These are phyloP conservation scores for Leptinotarsa texana DNA, from an alignment of 1,140 invertebrate genomes.

Conservation along the genomic window DNA sequence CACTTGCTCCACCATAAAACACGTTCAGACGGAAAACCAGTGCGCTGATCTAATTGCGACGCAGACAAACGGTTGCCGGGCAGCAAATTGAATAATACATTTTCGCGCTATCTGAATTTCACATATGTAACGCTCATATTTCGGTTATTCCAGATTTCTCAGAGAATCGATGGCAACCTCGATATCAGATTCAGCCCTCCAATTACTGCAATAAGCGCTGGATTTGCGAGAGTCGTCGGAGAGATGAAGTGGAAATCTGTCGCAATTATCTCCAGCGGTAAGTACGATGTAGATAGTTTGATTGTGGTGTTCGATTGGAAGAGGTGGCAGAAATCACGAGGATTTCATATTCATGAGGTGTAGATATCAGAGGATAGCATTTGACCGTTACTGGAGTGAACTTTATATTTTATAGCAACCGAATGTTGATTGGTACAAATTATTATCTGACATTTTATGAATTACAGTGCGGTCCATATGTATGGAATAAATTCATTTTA, in stretches of 20 bases:
- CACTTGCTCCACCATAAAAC: too few relatives aligned
- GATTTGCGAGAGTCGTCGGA: constrained; percentile 45
- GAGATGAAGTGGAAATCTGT: constrained; percentile 54
- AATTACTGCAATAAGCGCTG: constrained; percentile 43
- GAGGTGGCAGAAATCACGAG: background rate
- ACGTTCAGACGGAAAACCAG: too few relatives aligned
- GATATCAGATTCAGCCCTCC: constrained; percentile 36
- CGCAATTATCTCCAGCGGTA: constrained; percentile 51
- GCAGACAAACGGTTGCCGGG: too few relatives aligned
- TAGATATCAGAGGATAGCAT: too few relatives aligned
- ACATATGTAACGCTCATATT: background rate
- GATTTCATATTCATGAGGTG: background rate
- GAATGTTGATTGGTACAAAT: too few relatives aligned
- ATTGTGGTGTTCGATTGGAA: background rate
- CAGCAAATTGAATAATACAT: background rate
- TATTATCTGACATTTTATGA: too few relatives aligned
- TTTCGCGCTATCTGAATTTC: background rate
- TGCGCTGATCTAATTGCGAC: too few relatives aligned
- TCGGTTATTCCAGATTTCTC: constrained; percentile 14
- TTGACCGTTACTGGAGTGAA: too few relatives aligned
- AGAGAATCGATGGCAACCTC: constrained; percentile 6
- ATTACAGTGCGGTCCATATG: too few relatives aligned
- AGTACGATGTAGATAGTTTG: constrained; percentile 35
- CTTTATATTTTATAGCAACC: too few relatives aligned
- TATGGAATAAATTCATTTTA: too few relatives aligned